These are phyloP conservation scores for Antennarius striatus DNA, from an alignment of 2,113 vertebrate species.

Conservation along the genomic window DNA sequence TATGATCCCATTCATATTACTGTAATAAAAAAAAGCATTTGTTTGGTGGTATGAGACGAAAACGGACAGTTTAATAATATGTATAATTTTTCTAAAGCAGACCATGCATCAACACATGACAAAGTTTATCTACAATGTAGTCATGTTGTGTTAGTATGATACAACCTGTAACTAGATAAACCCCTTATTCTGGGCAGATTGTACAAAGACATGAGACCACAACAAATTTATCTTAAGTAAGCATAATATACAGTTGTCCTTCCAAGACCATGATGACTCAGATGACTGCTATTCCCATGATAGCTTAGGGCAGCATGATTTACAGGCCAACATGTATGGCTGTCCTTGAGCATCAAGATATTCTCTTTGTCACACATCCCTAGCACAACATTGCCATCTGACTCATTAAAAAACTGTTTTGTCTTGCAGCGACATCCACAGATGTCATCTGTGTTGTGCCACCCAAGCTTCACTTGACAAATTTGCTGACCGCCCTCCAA, in stretches of 20 bases:
- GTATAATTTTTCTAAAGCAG: no score
- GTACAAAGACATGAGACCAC: conserved; percentile 32
- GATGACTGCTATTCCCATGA: conserved; percentile 53
- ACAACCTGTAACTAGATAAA: conserved; percentile 6
- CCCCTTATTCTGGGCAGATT: conserved; percentile 4
- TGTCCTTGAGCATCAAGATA: conserved; percentile 51
- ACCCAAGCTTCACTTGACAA: conserved; percentile 25
- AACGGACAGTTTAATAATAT: no score
- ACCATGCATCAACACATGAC: no score
- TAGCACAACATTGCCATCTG: conserved; percentile 11
- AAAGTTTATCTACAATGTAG: neutral
- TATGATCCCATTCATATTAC: no score
- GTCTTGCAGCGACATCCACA: conserved; percentile 8
- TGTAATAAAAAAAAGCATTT: no score
- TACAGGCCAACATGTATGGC: conserved; percentile 62
- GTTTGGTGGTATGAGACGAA: no score
- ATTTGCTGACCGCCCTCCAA: conserved; percentile 18
- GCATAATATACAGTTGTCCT: conserved; percentile 61
- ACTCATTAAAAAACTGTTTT: conserved; percentile 9
- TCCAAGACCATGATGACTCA: conserved; percentile 55
- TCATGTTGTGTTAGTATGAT: conserved; percentile 1
- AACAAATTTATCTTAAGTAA: conserved; percentile 39
- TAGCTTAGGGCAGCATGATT: conserved; percentile 64
- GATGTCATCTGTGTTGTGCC: conserved; percentile 16
- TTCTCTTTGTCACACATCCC: conserved; percentile 22